These are phyloP conservation scores for Cyclargus thomasi DNA, from an alignment of 1,140 invertebrate genomes.

Conservation along the genomic window DNA sequence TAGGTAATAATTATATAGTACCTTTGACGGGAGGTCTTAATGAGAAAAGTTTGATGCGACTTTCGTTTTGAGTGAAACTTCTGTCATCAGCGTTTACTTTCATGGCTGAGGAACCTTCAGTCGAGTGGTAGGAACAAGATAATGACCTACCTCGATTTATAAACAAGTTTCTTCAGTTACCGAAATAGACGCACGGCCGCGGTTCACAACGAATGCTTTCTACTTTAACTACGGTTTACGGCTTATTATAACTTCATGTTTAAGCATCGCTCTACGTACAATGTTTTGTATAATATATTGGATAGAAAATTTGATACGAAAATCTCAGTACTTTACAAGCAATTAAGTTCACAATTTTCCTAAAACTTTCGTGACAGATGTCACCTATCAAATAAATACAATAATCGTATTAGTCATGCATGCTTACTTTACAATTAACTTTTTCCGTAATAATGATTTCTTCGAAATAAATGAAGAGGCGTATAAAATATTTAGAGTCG, in stretches of 20 bases:
- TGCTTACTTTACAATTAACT: not conserved
- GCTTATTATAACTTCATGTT: not conserved
- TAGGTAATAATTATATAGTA: conserved; percentile 55
- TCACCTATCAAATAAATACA: not conserved
- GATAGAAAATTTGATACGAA: too few species aligned
- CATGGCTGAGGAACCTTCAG: conserved; percentile 40
- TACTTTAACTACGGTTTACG: not conserved
- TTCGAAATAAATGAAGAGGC: not conserved
- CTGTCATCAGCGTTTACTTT: conserved; percentile 64
- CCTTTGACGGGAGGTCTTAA: conserved; percentile 68
- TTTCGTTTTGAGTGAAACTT: conserved; percentile 68
- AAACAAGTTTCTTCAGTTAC: conserved; percentile 58
- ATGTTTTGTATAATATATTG: too few species aligned
- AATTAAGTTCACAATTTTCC: too few species aligned
- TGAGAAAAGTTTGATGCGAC: conserved; percentile 71
- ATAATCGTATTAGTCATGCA: not conserved
- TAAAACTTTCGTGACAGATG: too few species aligned
- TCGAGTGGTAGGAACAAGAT: conserved; percentile 42
- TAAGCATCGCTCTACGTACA: not conserved
- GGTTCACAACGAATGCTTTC: not conserved
- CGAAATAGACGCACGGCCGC: conserved; percentile 25
- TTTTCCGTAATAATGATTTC: not conserved
- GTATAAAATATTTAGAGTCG: conserved; percentile 41
- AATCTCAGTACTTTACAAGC: too few species aligned
- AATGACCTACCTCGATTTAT: conserved; percentile 50